A percentile compares a stretch with the other conserved stretches of the same genome.
Evolutionary conservation across 2,888 invertebrate genomes (phyloP).

Genomic region (Pterostichus niger): DNA sequence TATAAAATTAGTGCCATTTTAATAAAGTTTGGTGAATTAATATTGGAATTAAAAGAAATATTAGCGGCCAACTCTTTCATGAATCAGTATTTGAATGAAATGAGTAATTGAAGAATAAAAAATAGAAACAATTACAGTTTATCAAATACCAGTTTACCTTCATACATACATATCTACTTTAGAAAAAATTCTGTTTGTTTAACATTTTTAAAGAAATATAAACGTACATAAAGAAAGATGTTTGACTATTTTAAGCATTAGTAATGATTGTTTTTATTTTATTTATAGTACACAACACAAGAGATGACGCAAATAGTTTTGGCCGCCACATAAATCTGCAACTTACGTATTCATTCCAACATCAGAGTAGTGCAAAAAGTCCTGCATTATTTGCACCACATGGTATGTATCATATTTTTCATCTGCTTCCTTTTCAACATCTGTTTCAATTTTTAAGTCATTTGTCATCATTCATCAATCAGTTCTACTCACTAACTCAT

Average conservation of each 20-base stretch:
- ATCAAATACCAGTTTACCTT: not conserved
- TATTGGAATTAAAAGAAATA: not conserved
- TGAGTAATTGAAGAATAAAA: no score
- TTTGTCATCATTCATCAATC: conserved; percentile 17
- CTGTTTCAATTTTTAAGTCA: conserved; percentile 14
- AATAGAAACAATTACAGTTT: not conserved
- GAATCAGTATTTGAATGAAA: no score
- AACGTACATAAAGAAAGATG: no score
- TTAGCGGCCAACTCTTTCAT: no score
- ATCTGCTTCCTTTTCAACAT: not conserved
- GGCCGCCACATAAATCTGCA: conserved; percentile 93
- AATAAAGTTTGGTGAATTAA: no score
- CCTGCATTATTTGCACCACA: conserved; percentile 81
- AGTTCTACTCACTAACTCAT: not conserved
- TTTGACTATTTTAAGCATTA: no score
- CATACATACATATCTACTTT: not conserved
- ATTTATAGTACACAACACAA: conserved; percentile 82
- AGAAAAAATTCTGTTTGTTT: not conserved
- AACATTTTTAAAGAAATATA: not conserved
- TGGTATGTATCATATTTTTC: conserved; percentile 76
- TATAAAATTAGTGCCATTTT: no score
- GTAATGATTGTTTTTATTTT: conserved; percentile 67
- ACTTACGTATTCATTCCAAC: conserved; percentile 93
- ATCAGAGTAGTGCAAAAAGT: conserved; percentile 80
- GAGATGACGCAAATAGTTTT: conserved; percentile 87